Evolutionary conservation across 2,113 vertebrate species (phyloP).

Genomic region (Dendrocopos noguchii): DNA sequence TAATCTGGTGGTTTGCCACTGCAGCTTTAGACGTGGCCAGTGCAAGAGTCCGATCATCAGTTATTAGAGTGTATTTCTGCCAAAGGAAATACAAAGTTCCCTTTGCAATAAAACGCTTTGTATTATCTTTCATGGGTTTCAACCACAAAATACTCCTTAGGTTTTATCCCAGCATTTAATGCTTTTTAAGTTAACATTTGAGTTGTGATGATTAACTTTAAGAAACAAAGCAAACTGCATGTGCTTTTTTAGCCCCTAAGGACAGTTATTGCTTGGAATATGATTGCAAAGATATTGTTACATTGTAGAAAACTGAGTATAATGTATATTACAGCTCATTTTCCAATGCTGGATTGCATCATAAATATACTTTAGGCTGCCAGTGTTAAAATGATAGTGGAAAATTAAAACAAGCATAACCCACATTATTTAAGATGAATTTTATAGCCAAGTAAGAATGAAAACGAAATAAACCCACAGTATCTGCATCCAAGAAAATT

Average conservation of each 20-base stretch:
- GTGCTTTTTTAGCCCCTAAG: conserved; percentile 13
- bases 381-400: conserved; percentile 54
- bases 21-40: background rate
- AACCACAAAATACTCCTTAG: background rate
- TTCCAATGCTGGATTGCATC: conserved; percentile 8
- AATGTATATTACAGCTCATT: conserved; percentile 40
- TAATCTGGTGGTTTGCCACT: background rate
- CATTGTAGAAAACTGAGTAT: background rate
- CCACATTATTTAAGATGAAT: conserved; percentile 51
- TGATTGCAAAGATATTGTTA: conserved; percentile 1
- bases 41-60: background rate
- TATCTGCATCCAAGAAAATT: conserved; percentile 16
- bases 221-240: conserved; percentile 30
- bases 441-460: conserved; percentile 48
- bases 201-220: conserved; percentile 39
- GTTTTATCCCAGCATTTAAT: conserved; percentile 13
- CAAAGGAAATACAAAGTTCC: background rate
- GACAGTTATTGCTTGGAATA: conserved; percentile 24
- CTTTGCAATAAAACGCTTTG: background rate
- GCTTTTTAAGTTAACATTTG: conserved; percentile 16
- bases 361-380: conserved; percentile 42
- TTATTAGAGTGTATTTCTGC: background rate
- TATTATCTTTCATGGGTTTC: background rate
- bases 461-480: background rate
- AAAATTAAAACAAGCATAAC: conserved; percentile 66